These are phyloP conservation scores for Hesperophylax magnus DNA, from an alignment of 1,140 invertebrate genomes.

Conservation along the genomic window DNA sequence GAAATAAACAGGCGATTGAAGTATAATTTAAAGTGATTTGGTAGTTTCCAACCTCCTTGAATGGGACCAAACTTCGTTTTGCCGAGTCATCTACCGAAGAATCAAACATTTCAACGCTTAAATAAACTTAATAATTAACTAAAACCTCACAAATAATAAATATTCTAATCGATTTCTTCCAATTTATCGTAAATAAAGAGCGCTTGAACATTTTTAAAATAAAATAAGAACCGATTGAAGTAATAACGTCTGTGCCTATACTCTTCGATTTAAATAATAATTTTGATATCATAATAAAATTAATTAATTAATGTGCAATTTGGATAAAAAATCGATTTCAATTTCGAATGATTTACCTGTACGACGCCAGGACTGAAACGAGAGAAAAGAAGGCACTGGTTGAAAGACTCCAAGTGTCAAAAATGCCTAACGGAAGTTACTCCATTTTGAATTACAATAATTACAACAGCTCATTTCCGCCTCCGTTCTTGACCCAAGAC, in stretches of 20 bases:
- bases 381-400: too few species aligned
- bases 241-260: conserved; percentile 57
- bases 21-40: conserved; percentile 22
- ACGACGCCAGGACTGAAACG: background rate
- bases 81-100: background rate
- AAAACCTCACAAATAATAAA: conserved; percentile 8
- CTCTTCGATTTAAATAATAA: conserved; percentile 36
- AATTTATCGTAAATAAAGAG: conserved; percentile 8
- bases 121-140: background rate
- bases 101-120: background rate
- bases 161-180: conserved; percentile 53
- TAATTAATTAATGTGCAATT: conserved; percentile 34
- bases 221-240: conserved; percentile 40
- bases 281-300: conserved; percentile 18
- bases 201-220: conserved; percentile 29
- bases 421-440: conserved; percentile 56
- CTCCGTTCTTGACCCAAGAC: conserved; percentile 66
- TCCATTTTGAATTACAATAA: conserved; percentile 41
- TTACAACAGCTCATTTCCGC: conserved; percentile 59
- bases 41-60: background rate
- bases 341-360: conserved; percentile 33
- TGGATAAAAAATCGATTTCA: conserved; percentile 15
- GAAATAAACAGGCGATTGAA: background rate
- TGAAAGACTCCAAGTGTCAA: background rate
- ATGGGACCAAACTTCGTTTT: conserved; percentile 29